phyloP scores from a whole-genome alignment of 2,113 vertebrate genomes.

The Tringa solitaria region DNA sequence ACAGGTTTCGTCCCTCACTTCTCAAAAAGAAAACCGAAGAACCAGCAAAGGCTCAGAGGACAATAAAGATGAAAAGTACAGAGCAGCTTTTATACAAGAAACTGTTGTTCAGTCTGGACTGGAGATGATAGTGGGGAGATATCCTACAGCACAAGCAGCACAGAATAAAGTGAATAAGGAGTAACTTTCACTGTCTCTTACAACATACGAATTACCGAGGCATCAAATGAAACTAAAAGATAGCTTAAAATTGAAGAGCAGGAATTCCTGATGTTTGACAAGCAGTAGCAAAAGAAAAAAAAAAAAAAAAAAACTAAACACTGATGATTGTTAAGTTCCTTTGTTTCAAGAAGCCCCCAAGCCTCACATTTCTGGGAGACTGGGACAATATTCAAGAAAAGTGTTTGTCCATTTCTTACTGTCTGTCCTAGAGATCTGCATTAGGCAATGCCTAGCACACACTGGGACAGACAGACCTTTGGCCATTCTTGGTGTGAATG shows the following conservation, averaged over 20 bases:
- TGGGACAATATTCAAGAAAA: background rate
- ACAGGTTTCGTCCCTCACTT: background rate
- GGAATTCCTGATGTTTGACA: background rate
- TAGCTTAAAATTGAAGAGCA: background rate
- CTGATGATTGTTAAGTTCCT: background rate
- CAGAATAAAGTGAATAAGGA: background rate
- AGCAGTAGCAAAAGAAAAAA: background rate
- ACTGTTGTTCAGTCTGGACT: background rate
- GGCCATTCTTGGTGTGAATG: background rate
- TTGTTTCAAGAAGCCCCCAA: background rate
- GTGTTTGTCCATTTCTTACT: background rate
- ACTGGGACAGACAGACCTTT: accelerated
- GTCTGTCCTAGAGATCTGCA: background rate
- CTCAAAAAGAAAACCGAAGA: background rate
- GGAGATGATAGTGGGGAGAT: background rate
- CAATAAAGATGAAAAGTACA: background rate
- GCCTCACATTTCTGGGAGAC: background rate
- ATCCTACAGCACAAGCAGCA: background rate
- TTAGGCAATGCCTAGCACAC: background rate
- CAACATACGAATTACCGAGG: background rate
- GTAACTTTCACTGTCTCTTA: background rate
- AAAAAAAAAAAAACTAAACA: accelerated
- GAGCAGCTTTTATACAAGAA: background rate
- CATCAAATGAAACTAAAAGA: background rate
- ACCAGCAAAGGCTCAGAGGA: background rate